Base-by-base conservation (phyloP, 2,888 invertebrate genomes). In the Sthenelais limicola region DNA sequence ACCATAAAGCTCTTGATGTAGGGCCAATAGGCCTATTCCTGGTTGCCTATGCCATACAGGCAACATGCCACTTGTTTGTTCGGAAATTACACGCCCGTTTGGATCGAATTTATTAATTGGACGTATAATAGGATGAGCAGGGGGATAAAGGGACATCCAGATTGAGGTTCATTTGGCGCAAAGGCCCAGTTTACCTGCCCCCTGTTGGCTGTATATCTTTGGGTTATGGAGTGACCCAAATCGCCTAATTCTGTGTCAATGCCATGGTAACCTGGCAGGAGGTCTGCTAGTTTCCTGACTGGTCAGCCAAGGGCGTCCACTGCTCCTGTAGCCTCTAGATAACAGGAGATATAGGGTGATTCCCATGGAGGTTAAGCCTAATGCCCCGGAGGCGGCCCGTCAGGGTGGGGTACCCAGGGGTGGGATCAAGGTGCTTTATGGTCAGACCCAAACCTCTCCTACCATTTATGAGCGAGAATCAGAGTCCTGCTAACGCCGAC, bases 81-180 rank as follows among this genome's bases (percentile, higher is more conserved):
- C 62, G 35, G 62, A 62, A 62, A 62, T 62, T 62, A 62, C 62
- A 62, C 62, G 38, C 62, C 38, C 62, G 62, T 38, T 62, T 35
- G 62, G 43, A 35, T 62, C 38, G 38, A 62, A 62, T 62, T 62
- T 62, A 62, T 62, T 62, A 62, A 62, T 62, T 62, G 62, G 62
- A 38, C 26, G 38, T 43, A 32, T 4, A 43, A 18, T 9, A 43
- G 32, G 56, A 56, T 15, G 56, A 35, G 56, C 52, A 30, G 52
- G 52, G 52, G 24, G 52, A 52, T 32, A 21, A n/a, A n/a, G 32
- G 56, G 56, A 32, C 38, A 24, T 21, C 35, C n/a, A n/a, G n/a
- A n/a, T n/a, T n/a, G n/a, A n/a, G n/a, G n/a, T n/a, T n/a, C n/a
- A n/a, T n/a, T n/a, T n/a, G n/a, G n/a, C n/a, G n/a, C n/a, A n/a